These are phyloP conservation scores for Euwallacea similis DNA, from an alignment of 1,140 invertebrate species.

Conservation along the genomic window DNA sequence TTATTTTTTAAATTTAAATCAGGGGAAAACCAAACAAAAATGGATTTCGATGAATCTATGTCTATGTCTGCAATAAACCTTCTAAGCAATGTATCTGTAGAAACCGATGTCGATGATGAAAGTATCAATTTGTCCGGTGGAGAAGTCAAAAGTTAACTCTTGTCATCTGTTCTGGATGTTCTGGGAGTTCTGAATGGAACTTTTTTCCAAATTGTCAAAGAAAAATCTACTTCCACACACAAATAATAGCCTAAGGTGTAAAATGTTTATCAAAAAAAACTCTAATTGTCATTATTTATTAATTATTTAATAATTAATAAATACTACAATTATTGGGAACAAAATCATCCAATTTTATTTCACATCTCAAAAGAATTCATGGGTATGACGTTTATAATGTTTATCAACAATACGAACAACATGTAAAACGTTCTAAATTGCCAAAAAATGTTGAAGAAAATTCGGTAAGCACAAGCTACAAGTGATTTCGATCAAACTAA, in stretches of 20 bases:
- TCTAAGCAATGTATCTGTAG: too few relatives aligned
- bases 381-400: background rate
- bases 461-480: background rate
- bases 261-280: background rate
- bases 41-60: too few relatives aligned
- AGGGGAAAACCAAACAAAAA: too few relatives aligned
- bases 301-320: too few relatives aligned
- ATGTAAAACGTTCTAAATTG: background rate
- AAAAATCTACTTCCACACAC: background rate
- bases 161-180: too few relatives aligned
- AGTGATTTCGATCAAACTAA: background rate
- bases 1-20: too few relatives aligned
- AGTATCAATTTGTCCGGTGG: too few relatives aligned
- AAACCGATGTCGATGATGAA: too few relatives aligned
- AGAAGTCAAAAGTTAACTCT: too few relatives aligned
- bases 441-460: background rate
- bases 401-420: background rate
- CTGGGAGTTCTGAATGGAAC: background rate
- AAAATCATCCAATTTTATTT: background rate
- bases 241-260: background rate
- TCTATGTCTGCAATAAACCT: too few relatives aligned
- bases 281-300: too few relatives aligned
- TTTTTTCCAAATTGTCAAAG: background rate
- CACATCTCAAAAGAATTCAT: background rate
- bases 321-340: background rate